Evolutionary conservation across 2,888 invertebrate species (phyloP).

Genomic region (Agrotis exclamationis): DNA sequence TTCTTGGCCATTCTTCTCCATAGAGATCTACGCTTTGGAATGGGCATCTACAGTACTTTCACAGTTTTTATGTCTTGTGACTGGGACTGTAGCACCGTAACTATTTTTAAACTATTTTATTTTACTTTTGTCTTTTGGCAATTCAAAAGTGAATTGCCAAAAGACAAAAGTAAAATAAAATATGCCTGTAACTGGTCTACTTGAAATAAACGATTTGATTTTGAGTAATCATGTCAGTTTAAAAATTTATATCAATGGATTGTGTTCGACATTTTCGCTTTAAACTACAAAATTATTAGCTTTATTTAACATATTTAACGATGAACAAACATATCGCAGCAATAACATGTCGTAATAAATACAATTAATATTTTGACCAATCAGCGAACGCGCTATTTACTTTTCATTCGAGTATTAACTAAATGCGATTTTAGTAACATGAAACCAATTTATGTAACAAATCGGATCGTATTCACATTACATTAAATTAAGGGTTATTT

Average conservation of each 20-base stretch:
- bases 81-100: too few species aligned
- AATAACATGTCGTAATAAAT: constrained; percentile 43
- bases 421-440: constrained; percentile 50
- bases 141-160: too few species aligned
- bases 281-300: constrained; percentile 14
- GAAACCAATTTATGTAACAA: constrained; percentile 47
- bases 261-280: neutral
- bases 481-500: constrained; percentile 50
- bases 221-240: too few species aligned
- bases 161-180: too few species aligned
- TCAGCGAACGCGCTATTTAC: constrained; percentile 26
- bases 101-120: too few species aligned
- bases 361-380: constrained; percentile 40
- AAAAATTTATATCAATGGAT: neutral
- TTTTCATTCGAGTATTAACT: constrained; percentile 41
- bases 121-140: too few species aligned
- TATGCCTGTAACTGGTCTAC: too few species aligned
- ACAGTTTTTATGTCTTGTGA: too few species aligned
- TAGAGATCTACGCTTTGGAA: too few species aligned
- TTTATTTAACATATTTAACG: constrained; percentile 30
- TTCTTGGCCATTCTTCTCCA: too few species aligned
- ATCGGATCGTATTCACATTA: constrained; percentile 46
- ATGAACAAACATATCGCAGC: constrained; percentile 22
- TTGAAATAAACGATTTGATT: too few species aligned
- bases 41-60: too few species aligned